phyloP scores from a whole-genome alignment of 2,888 invertebrate species.

The Oscheius sp. region DNA sequence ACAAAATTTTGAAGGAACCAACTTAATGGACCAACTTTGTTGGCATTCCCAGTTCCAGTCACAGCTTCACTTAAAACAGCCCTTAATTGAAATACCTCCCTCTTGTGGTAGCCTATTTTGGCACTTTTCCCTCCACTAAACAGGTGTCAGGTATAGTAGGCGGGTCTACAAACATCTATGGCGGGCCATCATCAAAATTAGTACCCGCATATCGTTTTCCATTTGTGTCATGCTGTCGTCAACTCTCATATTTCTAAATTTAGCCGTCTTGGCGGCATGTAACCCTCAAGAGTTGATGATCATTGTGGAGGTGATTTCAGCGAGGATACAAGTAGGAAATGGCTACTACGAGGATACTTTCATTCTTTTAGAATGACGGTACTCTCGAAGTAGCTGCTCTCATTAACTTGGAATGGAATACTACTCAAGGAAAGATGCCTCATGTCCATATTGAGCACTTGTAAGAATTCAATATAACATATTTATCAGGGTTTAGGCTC shows the following conservation, averaged over 20 bases:
- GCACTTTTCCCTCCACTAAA: too few species aligned
- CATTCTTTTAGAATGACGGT: neutral
- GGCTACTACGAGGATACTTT: neutral
- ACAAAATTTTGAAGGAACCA: too few species aligned
- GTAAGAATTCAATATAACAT: neutral
- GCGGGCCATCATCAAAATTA: slow-evolving; percentile 34
- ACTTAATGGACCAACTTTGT: too few species aligned
- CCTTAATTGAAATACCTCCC: too few species aligned
- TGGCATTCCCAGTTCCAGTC: too few species aligned
- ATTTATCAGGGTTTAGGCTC: slow-evolving; percentile 3
- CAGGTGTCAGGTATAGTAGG: neutral
- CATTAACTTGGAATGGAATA: slow-evolving; percentile 25
- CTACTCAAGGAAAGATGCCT: slow-evolving; percentile 12
- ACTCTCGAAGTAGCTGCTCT: slow-evolving; percentile 2
- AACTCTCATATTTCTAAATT: neutral
- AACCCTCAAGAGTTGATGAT: slow-evolving; percentile 17
- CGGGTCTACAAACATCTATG: slow-evolving; percentile 24
- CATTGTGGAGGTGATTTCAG: slow-evolving; percentile 12
- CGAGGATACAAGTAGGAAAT: slow-evolving; percentile 1
- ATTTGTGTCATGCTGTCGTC: slow-evolving; percentile 27
- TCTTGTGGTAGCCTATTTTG: too few species aligned
- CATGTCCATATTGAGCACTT: slow-evolving; percentile 15
- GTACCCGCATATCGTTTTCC: slow-evolving; percentile 14
- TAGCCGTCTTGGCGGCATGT: neutral
- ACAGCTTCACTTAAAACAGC: too few species aligned